Evolutionary conservation across 1,140 invertebrate genomes (phyloP).

Genomic region (Oryctes rhinoceros): DNA sequence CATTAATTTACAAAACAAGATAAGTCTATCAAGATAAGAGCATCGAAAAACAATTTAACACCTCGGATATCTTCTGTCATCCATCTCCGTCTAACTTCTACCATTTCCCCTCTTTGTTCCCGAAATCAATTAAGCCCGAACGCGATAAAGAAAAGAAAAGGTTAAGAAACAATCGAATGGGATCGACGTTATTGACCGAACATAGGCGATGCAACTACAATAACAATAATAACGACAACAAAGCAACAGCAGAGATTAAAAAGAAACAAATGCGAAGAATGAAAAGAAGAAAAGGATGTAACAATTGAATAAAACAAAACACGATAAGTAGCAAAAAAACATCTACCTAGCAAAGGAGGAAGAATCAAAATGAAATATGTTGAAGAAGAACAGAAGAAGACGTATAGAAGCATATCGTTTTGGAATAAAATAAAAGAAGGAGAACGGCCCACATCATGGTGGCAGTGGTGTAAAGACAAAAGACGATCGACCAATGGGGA

Average conservation of each 20-base stretch:
- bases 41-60: conserved; percentile 12
- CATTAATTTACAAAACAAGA: conserved; percentile 25
- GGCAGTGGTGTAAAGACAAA: conserved; percentile 47
- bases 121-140: conserved; percentile 20
- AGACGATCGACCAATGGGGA: conserved; percentile 48
- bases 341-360: background rate
- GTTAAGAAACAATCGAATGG: no score
- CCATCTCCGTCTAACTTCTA: background rate
- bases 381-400: conserved; percentile 3
- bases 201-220: background rate
- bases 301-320: no score
- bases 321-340: no score
- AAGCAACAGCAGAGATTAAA: background rate
- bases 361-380: background rate
- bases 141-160: background rate
- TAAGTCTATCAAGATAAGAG: conserved; percentile 25
- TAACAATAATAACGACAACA: background rate
- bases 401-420: background rate
- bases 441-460: conserved; percentile 50
- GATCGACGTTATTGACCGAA: no score
- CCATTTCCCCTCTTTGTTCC: background rate
- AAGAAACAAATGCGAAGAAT: background rate
- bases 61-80: background rate
- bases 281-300: background rate
- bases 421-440: conserved; percentile 34